Evolutionary conservation across 2,888 invertebrate species (phyloP), one percentile per base, ranked within the genome.

Genomic region (Drosophila peninsularis): DNA sequence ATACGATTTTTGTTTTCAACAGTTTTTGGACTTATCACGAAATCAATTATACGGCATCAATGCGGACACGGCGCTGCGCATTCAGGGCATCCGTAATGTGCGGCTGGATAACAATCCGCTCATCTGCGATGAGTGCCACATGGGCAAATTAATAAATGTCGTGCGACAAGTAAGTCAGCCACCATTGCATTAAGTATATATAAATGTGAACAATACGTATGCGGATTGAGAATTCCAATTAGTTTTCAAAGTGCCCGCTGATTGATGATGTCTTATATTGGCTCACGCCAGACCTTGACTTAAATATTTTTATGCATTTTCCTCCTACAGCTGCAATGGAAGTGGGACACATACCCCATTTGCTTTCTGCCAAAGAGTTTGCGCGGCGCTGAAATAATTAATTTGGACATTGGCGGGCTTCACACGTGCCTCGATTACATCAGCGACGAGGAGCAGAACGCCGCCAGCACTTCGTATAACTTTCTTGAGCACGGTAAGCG

Each of bases 1-100:
- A 19, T 17, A 17, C 7, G 3, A 36, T 6, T 30, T 39, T 61
- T 65, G 42, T 62, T 49, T 47, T 11, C 24, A 14, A 50, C 68
- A 94, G 90, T 94, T 94, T 81, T 92, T 97, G 74, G 96, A 97
- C 92, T 91, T 96, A 80, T 96, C 96, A n/a, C 93, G 94, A 78
- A 97, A 97, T 92, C 94, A 94, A 88, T 92, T 97, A 77, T 94
- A 94, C 76, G 94, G 95, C 45, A 92, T 92, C 73, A 92, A 91
- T 74, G 92, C 91, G 75, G 91, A 92, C 62, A 90, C 92, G 2
- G 92, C 90, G 5, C 63, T 91, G 17, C 86, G 91, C 44, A 92
- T 92, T 63, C 91, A 92, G 69, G 89, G 89, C 57, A 93, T 92
- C 71, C 92, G 92, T 27, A 92, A 92, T 78, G 92, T 92, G 55